phyloP scores from a whole-genome alignment of 2,797 vertebrate species.

The Bryconaethiops microstoma region DNA sequence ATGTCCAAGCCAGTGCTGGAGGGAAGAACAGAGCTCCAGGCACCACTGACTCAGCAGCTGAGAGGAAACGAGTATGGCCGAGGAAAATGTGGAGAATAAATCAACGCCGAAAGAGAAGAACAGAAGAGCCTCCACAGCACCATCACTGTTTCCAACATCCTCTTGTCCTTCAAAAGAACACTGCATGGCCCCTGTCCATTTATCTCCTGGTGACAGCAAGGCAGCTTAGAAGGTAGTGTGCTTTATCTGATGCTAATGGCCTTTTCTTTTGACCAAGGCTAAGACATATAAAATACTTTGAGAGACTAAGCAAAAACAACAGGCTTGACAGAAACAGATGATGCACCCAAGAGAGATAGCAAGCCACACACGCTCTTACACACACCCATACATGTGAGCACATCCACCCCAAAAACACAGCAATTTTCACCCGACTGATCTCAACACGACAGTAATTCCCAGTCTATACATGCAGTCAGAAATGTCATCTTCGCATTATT shows the following conservation, averaged over 20 bases:
- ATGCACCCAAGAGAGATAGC: conserved; percentile 43
- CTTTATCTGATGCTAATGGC: conserved; percentile 54
- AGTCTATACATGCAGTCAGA: conserved; percentile 49
- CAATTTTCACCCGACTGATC: conserved; percentile 40
- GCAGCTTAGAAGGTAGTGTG: conserved; percentile 9
- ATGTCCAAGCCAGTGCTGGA: not conserved
- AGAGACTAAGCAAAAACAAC: conserved; percentile 54
- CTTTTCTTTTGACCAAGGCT: conserved; percentile 47
- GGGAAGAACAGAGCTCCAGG: conserved; percentile 11
- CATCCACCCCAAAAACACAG: not conserved
- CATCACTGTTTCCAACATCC: conserved; percentile 44
- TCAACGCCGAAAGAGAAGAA: conserved; percentile 39
- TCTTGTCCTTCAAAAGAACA: conserved; percentile 43
- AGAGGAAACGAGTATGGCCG: conserved; percentile 51
- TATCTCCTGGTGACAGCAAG: conserved; percentile 39
- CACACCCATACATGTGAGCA: not conserved
- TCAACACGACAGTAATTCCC: conserved; percentile 53
- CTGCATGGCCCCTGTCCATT: conserved; percentile 48
- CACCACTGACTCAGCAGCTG: conserved; percentile 53
- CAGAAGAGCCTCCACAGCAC: conserved; percentile 24
- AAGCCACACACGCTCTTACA: conserved; percentile 27
- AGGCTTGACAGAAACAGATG: conserved; percentile 53
- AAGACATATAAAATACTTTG: conserved; percentile 57
- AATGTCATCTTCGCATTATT: conserved; percentile 54
- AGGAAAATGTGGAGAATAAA: conserved; percentile 47